phyloP scores from a whole-genome alignment of 2,113 vertebrate genomes.

The Pyxicephalus adspersus region DNA sequence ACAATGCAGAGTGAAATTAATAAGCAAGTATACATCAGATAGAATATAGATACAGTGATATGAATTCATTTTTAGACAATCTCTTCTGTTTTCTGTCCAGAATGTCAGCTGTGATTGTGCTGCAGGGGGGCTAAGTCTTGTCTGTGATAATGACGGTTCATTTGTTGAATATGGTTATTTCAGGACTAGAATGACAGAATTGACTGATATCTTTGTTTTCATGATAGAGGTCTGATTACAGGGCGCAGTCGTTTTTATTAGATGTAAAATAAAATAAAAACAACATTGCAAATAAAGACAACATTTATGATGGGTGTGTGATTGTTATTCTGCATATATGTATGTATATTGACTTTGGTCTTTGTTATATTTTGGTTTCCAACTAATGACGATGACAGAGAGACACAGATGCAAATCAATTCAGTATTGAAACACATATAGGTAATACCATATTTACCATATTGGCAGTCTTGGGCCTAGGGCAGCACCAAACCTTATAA shows the following conservation, averaged over 20 bases:
- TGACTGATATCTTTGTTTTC: constrained; percentile 36
- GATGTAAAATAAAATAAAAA: no score
- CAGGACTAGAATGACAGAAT: constrained; percentile 30
- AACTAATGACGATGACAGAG: no score
- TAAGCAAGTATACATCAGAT: constrained; percentile 28
- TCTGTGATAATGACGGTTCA: constrained; percentile 43
- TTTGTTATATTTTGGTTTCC: background rate
- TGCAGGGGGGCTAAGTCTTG: constrained; percentile 23
- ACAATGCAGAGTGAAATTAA: constrained; percentile 47
- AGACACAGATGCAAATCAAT: no score
- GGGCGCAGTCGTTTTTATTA: constrained; percentile 22
- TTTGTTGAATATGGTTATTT: constrained; percentile 50
- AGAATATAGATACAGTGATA: constrained; percentile 51
- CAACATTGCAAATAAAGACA: constrained; percentile 18
- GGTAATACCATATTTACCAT: no score
- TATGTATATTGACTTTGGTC: constrained; percentile 1
- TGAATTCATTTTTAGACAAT: constrained; percentile 56
- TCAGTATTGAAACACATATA: no score
- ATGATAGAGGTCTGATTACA: constrained; percentile 22
- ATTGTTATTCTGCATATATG: background rate
- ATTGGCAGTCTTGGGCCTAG: no score
- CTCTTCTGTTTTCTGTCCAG: constrained; percentile 47
- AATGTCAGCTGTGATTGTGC: constrained; percentile 53
- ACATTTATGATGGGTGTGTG: background rate
- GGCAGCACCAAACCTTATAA: no score